phyloP scores from a whole-genome alignment of 1,140 invertebrate genomes.

The Zaprionus kolodkinae region DNA sequence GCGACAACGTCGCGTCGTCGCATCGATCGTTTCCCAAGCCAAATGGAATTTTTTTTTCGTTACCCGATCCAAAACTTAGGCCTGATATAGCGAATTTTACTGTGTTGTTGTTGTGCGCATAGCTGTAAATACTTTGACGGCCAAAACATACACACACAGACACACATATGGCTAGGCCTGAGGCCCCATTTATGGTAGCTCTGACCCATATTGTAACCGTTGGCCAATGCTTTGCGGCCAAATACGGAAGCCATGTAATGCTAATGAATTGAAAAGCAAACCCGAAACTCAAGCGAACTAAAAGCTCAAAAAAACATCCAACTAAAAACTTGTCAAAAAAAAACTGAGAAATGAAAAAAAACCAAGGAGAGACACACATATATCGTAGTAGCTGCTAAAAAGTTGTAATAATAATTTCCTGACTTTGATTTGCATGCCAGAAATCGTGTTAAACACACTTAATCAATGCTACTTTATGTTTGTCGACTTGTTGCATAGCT shows the following conservation, averaged over 20 bases:
- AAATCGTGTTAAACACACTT: constrained; percentile 44
- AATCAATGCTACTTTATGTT: constrained; percentile 34
- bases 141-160: background rate
- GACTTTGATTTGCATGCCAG: constrained; percentile 72
- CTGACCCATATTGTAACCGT: constrained; percentile 60
- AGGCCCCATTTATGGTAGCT: constrained; percentile 40
- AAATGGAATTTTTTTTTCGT: constrained; percentile 13
- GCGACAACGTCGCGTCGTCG: constrained; percentile 1
- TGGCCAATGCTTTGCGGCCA: constrained; percentile 43
- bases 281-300: constrained; percentile 35
- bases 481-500: constrained; percentile 4
- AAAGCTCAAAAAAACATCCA: constrained; percentile 34
- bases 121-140: constrained; percentile 41
- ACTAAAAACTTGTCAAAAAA: constrained; percentile 28
- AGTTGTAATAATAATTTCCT: constrained; percentile 75
- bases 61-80: constrained; percentile 17
- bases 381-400: constrained; percentile 36
- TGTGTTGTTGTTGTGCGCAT: constrained; percentile 1
- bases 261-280: constrained; percentile 73
- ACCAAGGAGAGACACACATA: background rate
- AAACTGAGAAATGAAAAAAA: constrained; percentile 4
- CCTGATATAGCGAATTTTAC: constrained; percentile 36
- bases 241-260: constrained; percentile 80
- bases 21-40: constrained; percentile 29
- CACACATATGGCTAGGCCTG: constrained; percentile 1